Conservation (phyloP, 2,113 vertebrate species). For the Platycercus adscitus region DNA sequence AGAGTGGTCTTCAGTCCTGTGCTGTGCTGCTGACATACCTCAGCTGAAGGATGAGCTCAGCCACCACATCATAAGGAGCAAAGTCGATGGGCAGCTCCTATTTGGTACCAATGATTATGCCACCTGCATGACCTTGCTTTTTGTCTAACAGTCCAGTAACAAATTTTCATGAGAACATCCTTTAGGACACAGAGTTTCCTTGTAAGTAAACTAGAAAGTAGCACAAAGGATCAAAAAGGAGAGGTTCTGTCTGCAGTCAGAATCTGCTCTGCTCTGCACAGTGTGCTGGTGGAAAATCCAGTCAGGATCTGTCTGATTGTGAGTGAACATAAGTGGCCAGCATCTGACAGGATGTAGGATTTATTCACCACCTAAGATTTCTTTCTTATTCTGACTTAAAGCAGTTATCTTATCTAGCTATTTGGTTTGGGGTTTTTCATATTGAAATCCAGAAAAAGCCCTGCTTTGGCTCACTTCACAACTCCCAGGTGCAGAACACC, state of each 20-base stretch:
- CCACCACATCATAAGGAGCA: not conserved
- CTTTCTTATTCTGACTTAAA: not conserved
- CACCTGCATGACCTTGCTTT: not conserved
- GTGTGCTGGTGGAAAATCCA: not conserved
- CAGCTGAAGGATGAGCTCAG: not conserved
- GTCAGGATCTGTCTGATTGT: not conserved
- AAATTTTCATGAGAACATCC: not conserved
- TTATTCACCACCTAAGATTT: not conserved
- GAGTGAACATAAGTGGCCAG: rapidly evolving
- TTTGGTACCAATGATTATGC: not conserved
- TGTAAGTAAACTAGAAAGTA: not conserved
- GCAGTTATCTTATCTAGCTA: not conserved
- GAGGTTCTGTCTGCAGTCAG: rapidly evolving
- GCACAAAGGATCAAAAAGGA: not conserved
- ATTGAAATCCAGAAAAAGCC: not conserved
- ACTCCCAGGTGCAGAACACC: rapidly evolving
- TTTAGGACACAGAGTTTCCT: not conserved
- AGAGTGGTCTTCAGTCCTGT: not conserved
- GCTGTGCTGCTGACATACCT: too few relatives aligned
- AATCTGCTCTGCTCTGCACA: not conserved
- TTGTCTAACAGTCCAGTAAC: too few relatives aligned
- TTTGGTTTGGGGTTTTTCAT: not conserved
- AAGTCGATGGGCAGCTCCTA: not conserved
- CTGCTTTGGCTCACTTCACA: not conserved
- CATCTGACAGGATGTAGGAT: not conserved